Percentiles rank a stretch among this genome's conserved stretches.
Conservation (phyloP, 64 coral and sea anemone species). For the Pocillopora verrucosa region DNA sequence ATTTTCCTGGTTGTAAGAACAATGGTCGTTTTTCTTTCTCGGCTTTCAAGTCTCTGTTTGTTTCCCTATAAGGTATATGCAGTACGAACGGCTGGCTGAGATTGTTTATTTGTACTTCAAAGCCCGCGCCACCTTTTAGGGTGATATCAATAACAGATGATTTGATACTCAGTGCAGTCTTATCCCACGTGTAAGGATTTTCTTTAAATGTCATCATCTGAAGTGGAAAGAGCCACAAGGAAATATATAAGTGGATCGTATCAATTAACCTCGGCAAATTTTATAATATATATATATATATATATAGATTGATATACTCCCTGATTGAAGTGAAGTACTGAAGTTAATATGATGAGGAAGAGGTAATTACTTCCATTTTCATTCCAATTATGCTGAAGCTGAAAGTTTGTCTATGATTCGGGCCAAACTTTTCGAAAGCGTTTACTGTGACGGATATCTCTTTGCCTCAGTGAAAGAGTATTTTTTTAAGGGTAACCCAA, state of each 20-base stretch:
- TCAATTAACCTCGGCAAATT: too few relatives aligned
- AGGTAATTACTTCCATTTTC: too few relatives aligned
- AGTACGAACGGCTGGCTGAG: slow-evolving; percentile 40
- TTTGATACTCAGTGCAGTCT: neutral
- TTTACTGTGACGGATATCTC: too few relatives aligned
- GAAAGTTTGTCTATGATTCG: too few relatives aligned
- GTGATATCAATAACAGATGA: slow-evolving; percentile 56
- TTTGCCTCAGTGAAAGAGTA: too few relatives aligned
- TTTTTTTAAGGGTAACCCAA: too few relatives aligned
- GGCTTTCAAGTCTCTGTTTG: neutral
- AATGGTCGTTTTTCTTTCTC: neutral
- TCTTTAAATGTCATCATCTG: slow-evolving; percentile 23
- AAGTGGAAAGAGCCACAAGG: neutral
- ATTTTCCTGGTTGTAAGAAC: slow-evolving; percentile 12
- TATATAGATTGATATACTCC: too few relatives aligned
- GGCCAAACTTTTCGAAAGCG: too few relatives aligned
- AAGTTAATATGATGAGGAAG: too few relatives aligned
- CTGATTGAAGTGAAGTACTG: too few relatives aligned
- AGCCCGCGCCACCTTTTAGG: neutral
- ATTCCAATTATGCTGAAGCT: too few relatives aligned
- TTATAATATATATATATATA: too few relatives aligned
- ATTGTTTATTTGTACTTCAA: slow-evolving; percentile 7
- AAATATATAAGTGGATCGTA: neutral
- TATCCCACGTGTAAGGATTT: slow-evolving; percentile 38
- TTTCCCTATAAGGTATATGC: neutral